Conservation (phyloP, 2,888 invertebrate genomes). For the Seladonia tumulorum region DNA sequence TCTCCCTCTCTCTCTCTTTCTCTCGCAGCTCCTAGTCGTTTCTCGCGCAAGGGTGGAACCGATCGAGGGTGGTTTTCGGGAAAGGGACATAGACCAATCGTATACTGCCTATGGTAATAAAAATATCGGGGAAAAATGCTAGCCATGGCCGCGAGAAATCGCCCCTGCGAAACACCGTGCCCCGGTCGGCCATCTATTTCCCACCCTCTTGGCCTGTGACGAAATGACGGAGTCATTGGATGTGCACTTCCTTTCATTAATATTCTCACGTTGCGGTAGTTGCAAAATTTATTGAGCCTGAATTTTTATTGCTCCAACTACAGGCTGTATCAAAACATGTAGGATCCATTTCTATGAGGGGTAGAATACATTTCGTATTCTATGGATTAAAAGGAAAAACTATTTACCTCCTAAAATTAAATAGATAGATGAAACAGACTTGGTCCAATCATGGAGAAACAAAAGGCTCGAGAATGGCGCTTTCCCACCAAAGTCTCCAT, state of each 20-base stretch:
- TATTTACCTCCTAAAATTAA: background rate
- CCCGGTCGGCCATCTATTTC: background rate
- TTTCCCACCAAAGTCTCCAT: background rate
- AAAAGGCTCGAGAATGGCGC: background rate
- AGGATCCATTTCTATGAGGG: background rate
- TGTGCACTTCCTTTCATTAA: background rate
- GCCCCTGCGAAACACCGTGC: background rate
- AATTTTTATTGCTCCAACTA: too few relatives aligned
- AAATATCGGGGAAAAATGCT: background rate
- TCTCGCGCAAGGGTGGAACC: constrained; percentile 39
- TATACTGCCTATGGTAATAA: background rate
- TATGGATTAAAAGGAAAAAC: background rate
- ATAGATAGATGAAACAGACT: background rate
- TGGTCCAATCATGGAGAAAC: background rate
- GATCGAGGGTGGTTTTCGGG: constrained; percentile 1
- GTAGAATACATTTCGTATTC: background rate
- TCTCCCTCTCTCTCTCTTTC: background rate
- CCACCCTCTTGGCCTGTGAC: background rate
- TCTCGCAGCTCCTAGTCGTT: background rate
- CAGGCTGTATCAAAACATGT: too few relatives aligned
- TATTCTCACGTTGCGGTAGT: background rate
- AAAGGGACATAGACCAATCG: background rate
- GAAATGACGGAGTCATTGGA: background rate
- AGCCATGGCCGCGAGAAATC: background rate
- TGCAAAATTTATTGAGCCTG: background rate